A percentile compares a stretch with the other conserved stretches of the same genome.
These are phyloP conservation scores for Neodiprion lecontei DNA, from an alignment of 1,140 invertebrate genomes.

Conservation along the genomic window DNA sequence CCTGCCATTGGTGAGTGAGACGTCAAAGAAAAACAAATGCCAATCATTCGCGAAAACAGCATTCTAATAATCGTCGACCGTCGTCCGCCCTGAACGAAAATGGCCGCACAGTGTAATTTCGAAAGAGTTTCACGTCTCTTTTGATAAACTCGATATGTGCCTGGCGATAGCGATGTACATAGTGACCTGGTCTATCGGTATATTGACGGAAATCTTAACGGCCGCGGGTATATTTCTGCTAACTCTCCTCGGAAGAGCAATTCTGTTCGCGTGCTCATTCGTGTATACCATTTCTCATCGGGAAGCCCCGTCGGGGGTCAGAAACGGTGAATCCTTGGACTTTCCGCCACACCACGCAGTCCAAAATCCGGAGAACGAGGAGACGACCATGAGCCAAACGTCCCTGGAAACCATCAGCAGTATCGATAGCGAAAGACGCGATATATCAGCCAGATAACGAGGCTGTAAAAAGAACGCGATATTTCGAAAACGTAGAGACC, in stretches of 20 bases:
- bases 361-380: conserved; percentile 42
- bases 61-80: not conserved
- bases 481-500: no score
- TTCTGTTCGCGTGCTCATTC: conserved; percentile 41
- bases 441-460: no score
- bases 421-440: conserved; percentile 3
- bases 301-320: not conserved
- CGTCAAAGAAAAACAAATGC: no score
- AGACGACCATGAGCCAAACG: conserved; percentile 34
- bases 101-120: not conserved
- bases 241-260: conserved; percentile 38
- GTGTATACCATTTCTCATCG: conserved; percentile 38
- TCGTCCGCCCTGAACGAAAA: not conserved
- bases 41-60: not conserved
- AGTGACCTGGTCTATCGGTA: conserved; percentile 40
- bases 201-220: conserved; percentile 37
- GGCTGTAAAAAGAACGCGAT: no score
- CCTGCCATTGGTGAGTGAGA: conserved; percentile 68
- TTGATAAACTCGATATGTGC: conserved; percentile 42
- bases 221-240: conserved; percentile 41
- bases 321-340: not conserved
- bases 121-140: not conserved
- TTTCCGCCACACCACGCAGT: conserved; percentile 43
- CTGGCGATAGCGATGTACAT: conserved; percentile 50
- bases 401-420: conserved; percentile 42